Base-by-base conservation (phyloP, 1,140 invertebrate species). In the Anoplophora glabripennis region DNA sequence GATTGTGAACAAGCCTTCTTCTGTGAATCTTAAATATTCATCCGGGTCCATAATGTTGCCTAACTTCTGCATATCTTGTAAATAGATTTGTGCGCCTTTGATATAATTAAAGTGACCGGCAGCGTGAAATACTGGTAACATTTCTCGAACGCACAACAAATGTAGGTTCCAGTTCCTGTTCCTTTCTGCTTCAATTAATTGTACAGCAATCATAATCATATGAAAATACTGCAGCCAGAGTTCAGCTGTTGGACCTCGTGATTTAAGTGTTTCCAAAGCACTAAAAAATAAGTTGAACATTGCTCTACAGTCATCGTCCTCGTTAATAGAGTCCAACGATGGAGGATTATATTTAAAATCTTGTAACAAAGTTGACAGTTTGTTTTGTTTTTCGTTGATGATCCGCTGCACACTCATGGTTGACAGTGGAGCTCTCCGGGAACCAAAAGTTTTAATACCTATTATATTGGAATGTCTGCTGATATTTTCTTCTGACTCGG, bases 121-220 rank as follows among this genome's bases (percentile, higher is more conserved):
- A 0, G 74, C 73, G 53, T 76, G 70, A 51, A 78, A 75, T 41
- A 64, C 71, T 1, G 71, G 75, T 10, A 77, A 57, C 73, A 77
- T 77, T 44, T 69, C 54, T 21, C 65, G 42, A 7, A 75, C 46
- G 35, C 58, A 59, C n/a, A 45, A 14, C 3, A 74, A 56, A 59
- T 75, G 72, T 3, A 52, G 15, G 4, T 52, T 14, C 49, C 14
- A 52, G 4, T 52, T 52, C 3, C 17, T 37, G 9, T 9, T 38
- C 17, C 34, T 37, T 12, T 52, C 49, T 14, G 37, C 45, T 56
- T 63, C 47, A 42, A 46, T 46, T 7, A 46, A 46, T 28, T 46
- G 45, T 17, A 46, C 10, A 15, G 18, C 14, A 46, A 18, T 46
- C 4, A 46, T 46, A 7, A 46, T n/a, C 14, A 15, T 18, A 18